Conservation (phyloP, 1,140 invertebrate species). For the Mamestra configurata region DNA sequence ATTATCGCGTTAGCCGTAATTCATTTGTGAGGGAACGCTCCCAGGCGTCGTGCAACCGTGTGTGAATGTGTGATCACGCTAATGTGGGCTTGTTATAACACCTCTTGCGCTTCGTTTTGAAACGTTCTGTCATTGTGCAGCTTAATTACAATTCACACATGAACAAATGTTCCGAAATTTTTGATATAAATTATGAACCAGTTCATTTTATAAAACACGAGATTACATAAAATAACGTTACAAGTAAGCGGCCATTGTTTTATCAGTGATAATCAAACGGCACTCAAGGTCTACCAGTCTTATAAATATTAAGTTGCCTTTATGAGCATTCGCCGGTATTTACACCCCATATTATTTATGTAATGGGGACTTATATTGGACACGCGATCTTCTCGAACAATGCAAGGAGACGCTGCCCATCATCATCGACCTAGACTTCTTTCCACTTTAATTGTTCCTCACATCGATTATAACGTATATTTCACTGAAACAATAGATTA, state of each 20-base stretch:
- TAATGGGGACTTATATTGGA: slow-evolving; percentile 84
- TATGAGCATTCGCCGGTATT: slow-evolving; percentile 57
- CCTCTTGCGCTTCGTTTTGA: slow-evolving; percentile 42
- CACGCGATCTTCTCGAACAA: slow-evolving; percentile 84
- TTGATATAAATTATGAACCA: slow-evolving; percentile 34
- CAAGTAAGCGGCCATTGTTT: slow-evolving; percentile 54
- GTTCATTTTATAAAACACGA: slow-evolving; percentile 44
- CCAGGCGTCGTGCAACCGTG: slow-evolving; percentile 72
- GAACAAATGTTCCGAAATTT: slow-evolving; percentile 44
- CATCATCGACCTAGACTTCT: slow-evolving; percentile 83
- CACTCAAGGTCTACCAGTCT: slow-evolving; percentile 62
- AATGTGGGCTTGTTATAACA: slow-evolving; percentile 74
- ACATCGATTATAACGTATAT: slow-evolving; percentile 73
- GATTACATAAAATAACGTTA: slow-evolving; percentile 53
- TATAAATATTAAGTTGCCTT: slow-evolving; percentile 67
- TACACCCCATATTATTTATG: slow-evolving; percentile 84
- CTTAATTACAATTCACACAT: slow-evolving; percentile 63
- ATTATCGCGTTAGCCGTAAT: slow-evolving; percentile 82
- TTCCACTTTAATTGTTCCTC: slow-evolving; percentile 79
- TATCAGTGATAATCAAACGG: slow-evolving; percentile 57
- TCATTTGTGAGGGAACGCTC: slow-evolving; percentile 78
- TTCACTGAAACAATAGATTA: slow-evolving; percentile 81
- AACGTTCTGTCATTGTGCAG: slow-evolving; percentile 56
- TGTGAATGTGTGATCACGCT: slow-evolving; percentile 79
- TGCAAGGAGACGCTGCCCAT: slow-evolving; percentile 80